Conservation (phyloP, 1,140 invertebrate genomes). For the Drosophila elegans region DNA sequence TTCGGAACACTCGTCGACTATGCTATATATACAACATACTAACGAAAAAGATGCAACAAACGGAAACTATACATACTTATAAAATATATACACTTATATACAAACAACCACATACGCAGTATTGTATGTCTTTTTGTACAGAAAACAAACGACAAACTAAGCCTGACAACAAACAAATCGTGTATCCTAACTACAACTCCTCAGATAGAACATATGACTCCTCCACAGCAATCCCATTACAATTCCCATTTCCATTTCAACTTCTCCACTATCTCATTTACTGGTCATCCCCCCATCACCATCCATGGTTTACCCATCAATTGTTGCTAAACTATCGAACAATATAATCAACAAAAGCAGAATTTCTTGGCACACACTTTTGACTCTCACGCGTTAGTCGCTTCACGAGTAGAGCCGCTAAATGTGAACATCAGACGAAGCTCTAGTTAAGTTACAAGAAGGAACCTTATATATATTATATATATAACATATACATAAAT, state of each 20-base stretch:
- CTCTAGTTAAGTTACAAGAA: slow-evolving; percentile 38
- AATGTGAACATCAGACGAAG: slow-evolving; percentile 36
- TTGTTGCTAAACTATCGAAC: slow-evolving; percentile 54
- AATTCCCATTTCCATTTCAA: slow-evolving; percentile 52
- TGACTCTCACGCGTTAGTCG: slow-evolving; percentile 68
- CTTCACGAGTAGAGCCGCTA: slow-evolving; percentile 47
- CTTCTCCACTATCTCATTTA: slow-evolving; percentile 22
- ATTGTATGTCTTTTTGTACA: slow-evolving; percentile 80
- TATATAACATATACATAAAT: slow-evolving; percentile 63
- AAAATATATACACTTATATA: slow-evolving; percentile 72
- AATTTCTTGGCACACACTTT: slow-evolving; percentile 74
- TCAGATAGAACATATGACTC: slow-evolving; percentile 44
- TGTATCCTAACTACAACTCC: slow-evolving; percentile 63
- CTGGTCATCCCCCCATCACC: slow-evolving; percentile 15
- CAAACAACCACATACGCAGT: slow-evolving; percentile 77
- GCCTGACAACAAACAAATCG: slow-evolving; percentile 72
- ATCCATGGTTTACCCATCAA: slow-evolving; percentile 13
- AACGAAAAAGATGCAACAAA: slow-evolving; percentile 34
- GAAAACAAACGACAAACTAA: slow-evolving; percentile 61
- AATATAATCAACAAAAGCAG: slow-evolving; percentile 37
- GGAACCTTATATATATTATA: slow-evolving; percentile 59
- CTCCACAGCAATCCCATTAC: slow-evolving; percentile 53
- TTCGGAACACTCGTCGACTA: slow-evolving; percentile 66
- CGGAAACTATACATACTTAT: slow-evolving; percentile 56
- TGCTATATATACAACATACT: slow-evolving; percentile 41